phyloP scores from a whole-genome alignment of 2,888 invertebrate genomes.

The Pyralis farinalis region DNA sequence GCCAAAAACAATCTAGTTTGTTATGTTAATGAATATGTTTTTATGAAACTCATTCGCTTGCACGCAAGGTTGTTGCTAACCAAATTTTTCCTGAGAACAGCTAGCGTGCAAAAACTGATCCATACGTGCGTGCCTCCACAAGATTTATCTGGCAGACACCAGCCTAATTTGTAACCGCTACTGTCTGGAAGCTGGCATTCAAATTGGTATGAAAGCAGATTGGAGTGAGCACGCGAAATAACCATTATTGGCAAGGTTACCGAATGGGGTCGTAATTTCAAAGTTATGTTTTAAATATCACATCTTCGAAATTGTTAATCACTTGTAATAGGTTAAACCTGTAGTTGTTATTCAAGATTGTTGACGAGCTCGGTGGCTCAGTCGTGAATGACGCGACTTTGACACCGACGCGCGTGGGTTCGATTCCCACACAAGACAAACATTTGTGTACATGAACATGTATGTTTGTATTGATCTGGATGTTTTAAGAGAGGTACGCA shows the following conservation, averaged over 20 bases:
- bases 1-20: no score
- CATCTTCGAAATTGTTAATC: not conserved
- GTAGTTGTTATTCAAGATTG: not conserved
- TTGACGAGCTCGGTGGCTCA: no score
- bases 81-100: not conserved
- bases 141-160: slow-evolving; percentile 43
- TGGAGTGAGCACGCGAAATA: slow-evolving; percentile 48
- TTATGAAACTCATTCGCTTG: no score
- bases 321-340: not conserved
- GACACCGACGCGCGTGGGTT: no score
- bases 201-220: slow-evolving; percentile 41
- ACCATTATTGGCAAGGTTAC: slow-evolving; percentile 15
- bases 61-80: not conserved
- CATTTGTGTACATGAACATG: no score
- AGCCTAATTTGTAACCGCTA: slow-evolving; percentile 59
- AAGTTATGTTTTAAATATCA: not conserved
- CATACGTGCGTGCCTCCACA: slow-evolving; percentile 45
- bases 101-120: slow-evolving; percentile 29
- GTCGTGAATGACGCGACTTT: no score
- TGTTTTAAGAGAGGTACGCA: no score
- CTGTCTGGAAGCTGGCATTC: slow-evolving; percentile 58
- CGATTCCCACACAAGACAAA: no score
- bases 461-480: no score
- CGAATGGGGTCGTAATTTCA: not conserved
- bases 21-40: no score